phyloP scores from a whole-genome alignment of 2,113 vertebrate species.

The Ophthalmolycus amberensis region DNA sequence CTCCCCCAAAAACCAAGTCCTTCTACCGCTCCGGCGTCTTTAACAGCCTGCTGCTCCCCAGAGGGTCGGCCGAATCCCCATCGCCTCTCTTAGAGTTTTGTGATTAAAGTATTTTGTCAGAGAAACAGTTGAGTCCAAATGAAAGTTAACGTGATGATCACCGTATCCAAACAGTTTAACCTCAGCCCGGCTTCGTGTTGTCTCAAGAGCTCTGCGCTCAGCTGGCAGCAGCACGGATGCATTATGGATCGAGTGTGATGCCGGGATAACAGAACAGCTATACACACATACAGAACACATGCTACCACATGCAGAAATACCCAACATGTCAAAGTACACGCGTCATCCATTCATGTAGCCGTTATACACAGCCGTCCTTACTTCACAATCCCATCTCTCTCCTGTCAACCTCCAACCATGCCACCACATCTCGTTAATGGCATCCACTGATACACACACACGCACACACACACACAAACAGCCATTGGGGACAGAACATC shows the following conservation, averaged over 20 bases:
- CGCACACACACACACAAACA: slow-evolving; percentile 31
- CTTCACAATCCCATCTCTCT: slow-evolving; percentile 23
- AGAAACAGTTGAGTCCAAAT: neutral
- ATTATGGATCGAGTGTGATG: slow-evolving; percentile 38
- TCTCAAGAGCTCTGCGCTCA: neutral
- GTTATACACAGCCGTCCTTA: neutral
- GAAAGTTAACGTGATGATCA: slow-evolving; percentile 18
- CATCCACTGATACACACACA: slow-evolving; percentile 27
- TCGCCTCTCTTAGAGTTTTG: neutral
- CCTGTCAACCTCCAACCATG: slow-evolving; percentile 50
- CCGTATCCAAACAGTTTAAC: slow-evolving; percentile 6
- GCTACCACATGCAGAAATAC: neutral
- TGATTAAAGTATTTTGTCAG: slow-evolving; percentile 28
- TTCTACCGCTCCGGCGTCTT: slow-evolving; percentile 24
- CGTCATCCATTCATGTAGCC: neutral
- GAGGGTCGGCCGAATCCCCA: neutral
- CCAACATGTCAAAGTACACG: neutral
- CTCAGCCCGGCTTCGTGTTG: slow-evolving; percentile 1
- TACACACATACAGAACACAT: neutral
- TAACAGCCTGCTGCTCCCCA: neutral
- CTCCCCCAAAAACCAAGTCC: slow-evolving; percentile 5
- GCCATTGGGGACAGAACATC: neutral
- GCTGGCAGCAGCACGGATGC: slow-evolving; percentile 8
- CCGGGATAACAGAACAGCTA: neutral
- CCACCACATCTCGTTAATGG: slow-evolving; percentile 53